phyloP scores from a whole-genome alignment of 1,140 invertebrate species.

The Zaprionus vittiger region DNA sequence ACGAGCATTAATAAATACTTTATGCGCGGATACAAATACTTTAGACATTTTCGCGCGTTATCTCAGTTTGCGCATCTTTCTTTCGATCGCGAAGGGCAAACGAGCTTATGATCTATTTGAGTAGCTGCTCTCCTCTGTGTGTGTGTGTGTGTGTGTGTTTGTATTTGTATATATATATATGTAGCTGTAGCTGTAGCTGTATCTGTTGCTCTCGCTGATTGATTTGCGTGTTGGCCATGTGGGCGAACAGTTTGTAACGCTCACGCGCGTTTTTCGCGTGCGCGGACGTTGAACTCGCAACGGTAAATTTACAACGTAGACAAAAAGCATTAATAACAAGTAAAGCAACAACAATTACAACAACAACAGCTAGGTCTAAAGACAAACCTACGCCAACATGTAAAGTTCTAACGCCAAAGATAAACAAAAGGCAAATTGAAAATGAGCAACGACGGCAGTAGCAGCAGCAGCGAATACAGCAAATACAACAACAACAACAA shows the following conservation, averaged over 20 bases:
- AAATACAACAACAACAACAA: conserved; percentile 34
- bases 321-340: conserved; percentile 43
- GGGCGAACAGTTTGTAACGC: conserved; percentile 64
- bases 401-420: conserved; percentile 81
- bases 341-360: conserved; percentile 28
- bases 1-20: conserved; percentile 45
- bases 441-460: conserved; percentile 46
- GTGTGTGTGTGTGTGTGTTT: neutral
- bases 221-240: conserved; percentile 65
- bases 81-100: conserved; percentile 56
- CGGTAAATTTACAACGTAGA: conserved; percentile 74
- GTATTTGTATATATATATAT: neutral
- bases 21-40: conserved; percentile 23
- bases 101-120: conserved; percentile 38
- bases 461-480: conserved; percentile 21
- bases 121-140: neutral
- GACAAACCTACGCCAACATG: conserved; percentile 78
- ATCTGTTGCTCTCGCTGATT: conserved; percentile 26
- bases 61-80: conserved; percentile 62
- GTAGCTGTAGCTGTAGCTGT: neutral
- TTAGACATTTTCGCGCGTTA: conserved; percentile 48
- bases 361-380: conserved; percentile 25
- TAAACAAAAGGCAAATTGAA: conserved; percentile 75
- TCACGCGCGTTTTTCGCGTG: conserved; percentile 44
- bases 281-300: conserved; percentile 69